A percentile compares a stretch with the other conserved stretches of the same genome.
phyloP scores from a whole-genome alignment of 2,113 vertebrate genomes.

The Psammodynastes pulverulentus region DNA sequence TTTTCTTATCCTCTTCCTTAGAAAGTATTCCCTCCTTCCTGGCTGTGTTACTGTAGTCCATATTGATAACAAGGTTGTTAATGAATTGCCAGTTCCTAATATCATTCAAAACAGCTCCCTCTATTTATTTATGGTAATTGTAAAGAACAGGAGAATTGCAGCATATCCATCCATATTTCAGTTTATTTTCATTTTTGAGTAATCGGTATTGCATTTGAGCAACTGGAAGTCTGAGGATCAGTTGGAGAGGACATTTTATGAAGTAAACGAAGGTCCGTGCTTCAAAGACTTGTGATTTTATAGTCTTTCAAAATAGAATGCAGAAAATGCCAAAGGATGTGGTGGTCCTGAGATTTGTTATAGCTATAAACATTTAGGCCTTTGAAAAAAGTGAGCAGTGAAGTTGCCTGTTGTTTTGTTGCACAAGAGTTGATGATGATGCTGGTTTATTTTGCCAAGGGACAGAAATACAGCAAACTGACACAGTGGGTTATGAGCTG shows the following conservation, averaged over 20 bases:
- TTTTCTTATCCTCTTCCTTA: background rate
- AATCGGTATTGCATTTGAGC: background rate
- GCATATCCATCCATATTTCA: background rate
- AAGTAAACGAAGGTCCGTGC: background rate
- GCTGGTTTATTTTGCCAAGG: conserved; percentile 12
- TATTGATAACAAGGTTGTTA: background rate
- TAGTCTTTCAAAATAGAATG: background rate
- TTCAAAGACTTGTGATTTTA: background rate
- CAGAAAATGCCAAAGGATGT: background rate
- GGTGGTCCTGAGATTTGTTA: background rate
- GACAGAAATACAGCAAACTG: conserved; percentile 22
- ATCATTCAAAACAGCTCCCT: background rate
- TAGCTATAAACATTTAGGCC: background rate
- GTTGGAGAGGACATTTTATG: background rate
- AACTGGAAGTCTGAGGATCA: background rate
- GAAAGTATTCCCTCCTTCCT: background rate
- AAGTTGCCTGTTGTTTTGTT: background rate
- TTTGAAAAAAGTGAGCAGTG: background rate
- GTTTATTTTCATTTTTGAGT: background rate
- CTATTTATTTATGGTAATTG: background rate
- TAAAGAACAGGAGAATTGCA: background rate
- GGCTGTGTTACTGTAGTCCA: background rate
- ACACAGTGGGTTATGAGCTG: conserved; percentile 9
- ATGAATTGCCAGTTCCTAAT: background rate
- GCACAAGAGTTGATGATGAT: background rate